Percentiles rank a stretch among this genome's conserved stretches.
Conservation (phyloP, 2,797 vertebrate genomes). For the Tinamus major region DNA sequence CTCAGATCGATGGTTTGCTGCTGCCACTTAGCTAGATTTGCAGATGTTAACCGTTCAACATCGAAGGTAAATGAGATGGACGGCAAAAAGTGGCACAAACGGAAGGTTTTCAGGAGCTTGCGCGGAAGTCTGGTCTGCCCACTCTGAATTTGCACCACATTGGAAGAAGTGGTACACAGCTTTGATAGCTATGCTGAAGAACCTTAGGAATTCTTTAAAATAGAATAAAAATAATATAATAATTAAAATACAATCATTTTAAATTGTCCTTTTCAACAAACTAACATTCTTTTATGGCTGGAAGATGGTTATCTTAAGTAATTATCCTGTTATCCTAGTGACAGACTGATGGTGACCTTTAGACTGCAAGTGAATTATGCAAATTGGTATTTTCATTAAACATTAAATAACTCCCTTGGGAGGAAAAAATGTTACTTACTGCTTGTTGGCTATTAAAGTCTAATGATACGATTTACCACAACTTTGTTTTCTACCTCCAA, state of each 20-base stretch:
- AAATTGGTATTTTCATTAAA: slow-evolving; percentile 76
- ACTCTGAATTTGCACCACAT: not conserved
- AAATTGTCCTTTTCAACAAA: slow-evolving; percentile 54
- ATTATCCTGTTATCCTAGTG: slow-evolving; percentile 56
- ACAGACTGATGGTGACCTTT: slow-evolving; percentile 67
- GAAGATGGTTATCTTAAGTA: slow-evolving; percentile 60
- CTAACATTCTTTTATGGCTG: slow-evolving; percentile 39
- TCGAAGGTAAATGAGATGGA: not conserved
- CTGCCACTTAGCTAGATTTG: not conserved
- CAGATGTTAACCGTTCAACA: not conserved
- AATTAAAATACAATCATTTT: slow-evolving; percentile 55
- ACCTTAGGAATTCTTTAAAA: slow-evolving; percentile 33
- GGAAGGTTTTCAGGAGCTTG: not conserved
- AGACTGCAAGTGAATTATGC: slow-evolving; percentile 60
- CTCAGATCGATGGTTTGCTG: not conserved
- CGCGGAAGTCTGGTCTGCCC: not conserved
- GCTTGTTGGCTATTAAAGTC: slow-evolving; percentile 49
- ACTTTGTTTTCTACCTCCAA: slow-evolving; percentile 57
- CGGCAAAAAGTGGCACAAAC: not conserved
- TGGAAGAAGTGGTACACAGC: not conserved
- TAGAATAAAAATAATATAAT: slow-evolving; percentile 23
- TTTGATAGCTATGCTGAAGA: not conserved
- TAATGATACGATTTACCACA: slow-evolving; percentile 62
- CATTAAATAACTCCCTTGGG: slow-evolving; percentile 69
- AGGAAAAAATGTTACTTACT: slow-evolving; percentile 52